phyloP scores from a whole-genome alignment of 2,113 vertebrate species.

The Pseudorhombus dupliciocellatus region DNA sequence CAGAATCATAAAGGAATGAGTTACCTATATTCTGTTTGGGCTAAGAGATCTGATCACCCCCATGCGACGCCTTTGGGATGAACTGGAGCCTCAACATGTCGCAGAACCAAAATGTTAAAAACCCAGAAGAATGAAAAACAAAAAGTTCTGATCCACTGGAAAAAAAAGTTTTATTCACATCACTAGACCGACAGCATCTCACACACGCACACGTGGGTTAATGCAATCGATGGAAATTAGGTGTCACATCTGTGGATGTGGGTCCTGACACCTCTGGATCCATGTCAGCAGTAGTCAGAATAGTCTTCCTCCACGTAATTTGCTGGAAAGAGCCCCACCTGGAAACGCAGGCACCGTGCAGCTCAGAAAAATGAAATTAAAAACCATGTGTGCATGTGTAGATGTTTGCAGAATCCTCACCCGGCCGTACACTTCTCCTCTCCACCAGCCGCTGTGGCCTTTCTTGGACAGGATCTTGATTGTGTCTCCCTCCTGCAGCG shows the following conservation, averaged over 20 bases:
- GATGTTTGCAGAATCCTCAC: constrained; percentile 71
- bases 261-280: constrained; percentile 3
- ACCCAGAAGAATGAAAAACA: neutral
- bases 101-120: no score
- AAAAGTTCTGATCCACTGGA: constrained; percentile 1
- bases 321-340: constrained; percentile 92
- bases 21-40: no score
- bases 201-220: constrained; percentile 36
- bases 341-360: constrained; percentile 5
- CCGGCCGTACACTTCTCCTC: constrained; percentile 92
- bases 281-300: constrained; percentile 92
- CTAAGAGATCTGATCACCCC: no score
- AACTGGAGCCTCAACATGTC: no score
- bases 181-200: constrained; percentile 15
- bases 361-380: neutral
- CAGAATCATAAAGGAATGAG: no score
- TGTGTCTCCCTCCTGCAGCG: constrained; percentile 89
- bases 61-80: no score
- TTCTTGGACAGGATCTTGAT: constrained; percentile 93
- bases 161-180: constrained; percentile 63
- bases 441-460: constrained; percentile 92
- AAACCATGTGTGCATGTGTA: neutral
- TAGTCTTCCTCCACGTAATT: constrained; percentile 97
- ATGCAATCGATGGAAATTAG: constrained; percentile 26
- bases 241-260: neutral